phyloP scores from a whole-genome alignment of 2,888 invertebrate genomes.

The Ethmia dodecea region DNA sequence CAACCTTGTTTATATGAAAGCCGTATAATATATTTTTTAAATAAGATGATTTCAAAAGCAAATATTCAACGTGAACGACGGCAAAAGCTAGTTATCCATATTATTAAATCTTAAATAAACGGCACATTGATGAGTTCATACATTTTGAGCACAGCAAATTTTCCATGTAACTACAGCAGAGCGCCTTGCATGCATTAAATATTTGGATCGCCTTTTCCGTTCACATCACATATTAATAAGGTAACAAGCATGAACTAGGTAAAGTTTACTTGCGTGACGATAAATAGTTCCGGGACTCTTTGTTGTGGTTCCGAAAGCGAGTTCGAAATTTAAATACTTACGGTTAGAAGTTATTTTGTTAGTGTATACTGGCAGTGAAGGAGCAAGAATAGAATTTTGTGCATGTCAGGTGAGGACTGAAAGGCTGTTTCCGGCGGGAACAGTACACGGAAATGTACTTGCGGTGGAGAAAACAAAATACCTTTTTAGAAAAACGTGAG shows the following conservation, averaged over 20 bases:
- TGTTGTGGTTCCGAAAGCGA: slow-evolving; percentile 31
- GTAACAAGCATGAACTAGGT: slow-evolving; percentile 24
- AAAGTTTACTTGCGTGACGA: slow-evolving; percentile 28
- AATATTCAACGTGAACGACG: too few species aligned
- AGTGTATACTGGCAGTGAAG: slow-evolving; percentile 7
- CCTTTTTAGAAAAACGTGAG: background rate
- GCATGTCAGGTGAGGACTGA: slow-evolving; percentile 48
- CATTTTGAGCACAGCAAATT: too few species aligned
- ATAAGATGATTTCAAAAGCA: too few species aligned
- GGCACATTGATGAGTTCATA: too few species aligned
- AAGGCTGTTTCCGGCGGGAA: slow-evolving; percentile 56
- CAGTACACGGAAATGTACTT: slow-evolving; percentile 64
- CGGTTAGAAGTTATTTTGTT: slow-evolving; percentile 13
- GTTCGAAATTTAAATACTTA: slow-evolving; percentile 19
- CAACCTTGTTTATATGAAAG: too few species aligned
- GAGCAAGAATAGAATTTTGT: slow-evolving; percentile 34
- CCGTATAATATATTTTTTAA: too few species aligned
- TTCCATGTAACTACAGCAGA: too few species aligned
- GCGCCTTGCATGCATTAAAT: too few species aligned
- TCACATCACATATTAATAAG: background rate
- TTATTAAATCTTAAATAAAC: too few species aligned
- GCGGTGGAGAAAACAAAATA: slow-evolving; percentile 45
- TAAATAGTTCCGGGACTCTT: slow-evolving; percentile 33
- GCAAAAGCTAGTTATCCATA: too few species aligned
- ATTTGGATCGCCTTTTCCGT: too few species aligned